Evolutionary conservation across 2,888 invertebrate genomes (phyloP), one percentile per base, ranked within the genome.

Genomic region (Orchesellides sinensis): DNA sequence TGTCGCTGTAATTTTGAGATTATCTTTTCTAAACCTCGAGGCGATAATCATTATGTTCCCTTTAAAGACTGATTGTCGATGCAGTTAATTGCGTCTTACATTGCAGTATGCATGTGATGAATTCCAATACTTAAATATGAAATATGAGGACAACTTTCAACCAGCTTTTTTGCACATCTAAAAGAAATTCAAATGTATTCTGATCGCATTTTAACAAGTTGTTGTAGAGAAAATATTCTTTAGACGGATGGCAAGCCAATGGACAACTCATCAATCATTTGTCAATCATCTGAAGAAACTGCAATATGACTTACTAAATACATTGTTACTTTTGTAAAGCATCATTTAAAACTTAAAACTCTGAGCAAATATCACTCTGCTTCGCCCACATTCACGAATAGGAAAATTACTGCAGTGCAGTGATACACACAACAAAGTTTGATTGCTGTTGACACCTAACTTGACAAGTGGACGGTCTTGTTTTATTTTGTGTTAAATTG

Each of bases 401-500:
- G n/a, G 8, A 61, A 35, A 54, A 25, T 25, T 25, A 72, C 1
- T n/a, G 6, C 10, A 27, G 27, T 17, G 10, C 21, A 12, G 4
- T 56, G 21, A 21, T 19, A 52, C 12, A 40, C 21, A 45, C 56
- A 5, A 52, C 17, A 40, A 8, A 49, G 45, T 59, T 63, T 19
- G 54, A 65, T 79, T 63, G 32, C 45, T 73, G 73, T 80, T 80
- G 80, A 80, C 80, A 80, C 80, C 65, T 73, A 19, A 29, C 29
- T 80, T 80, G 80, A 80, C 80, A 80, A 80, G 80, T 80, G 73
- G 73, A 72, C 66, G 59, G 29, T 54, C 80, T 80, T 80, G 80
- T 80, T 80, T 80, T 79, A 29, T 56, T 21, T 32, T 25, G 8
- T 6, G 45, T 45, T 69, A 52, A 70, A 21, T 23, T 14, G 35